Evolutionary conservation across 2,797 vertebrate species (phyloP).

Genomic region (Champsocephalus esox): DNA sequence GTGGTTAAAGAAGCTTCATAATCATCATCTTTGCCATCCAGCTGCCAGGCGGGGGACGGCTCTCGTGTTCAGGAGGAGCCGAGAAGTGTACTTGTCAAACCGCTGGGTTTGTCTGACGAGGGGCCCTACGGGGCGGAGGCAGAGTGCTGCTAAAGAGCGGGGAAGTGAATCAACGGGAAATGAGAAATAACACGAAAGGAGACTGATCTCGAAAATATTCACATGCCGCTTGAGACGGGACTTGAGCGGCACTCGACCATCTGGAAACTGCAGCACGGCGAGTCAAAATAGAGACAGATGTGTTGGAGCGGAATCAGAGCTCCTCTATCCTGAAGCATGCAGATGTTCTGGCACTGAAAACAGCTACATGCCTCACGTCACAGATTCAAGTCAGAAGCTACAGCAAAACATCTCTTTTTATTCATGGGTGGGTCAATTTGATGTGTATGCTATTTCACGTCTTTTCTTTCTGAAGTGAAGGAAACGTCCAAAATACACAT

Average conservation of each 20-base stretch:
- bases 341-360: conserved; percentile 1
- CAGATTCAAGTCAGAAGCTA: background rate
- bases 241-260: conserved; percentile 39
- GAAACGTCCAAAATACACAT: too few relatives aligned
- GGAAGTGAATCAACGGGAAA: conserved; percentile 50
- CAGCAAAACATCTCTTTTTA: too few relatives aligned
- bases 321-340: background rate
- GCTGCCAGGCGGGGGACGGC: conserved; percentile 49
- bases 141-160: conserved; percentile 22
- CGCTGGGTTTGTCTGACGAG: conserved; percentile 50
- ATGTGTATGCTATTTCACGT: too few relatives aligned
- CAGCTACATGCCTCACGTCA: background rate
- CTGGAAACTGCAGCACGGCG: conserved; percentile 44
- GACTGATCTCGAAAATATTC: conserved; percentile 18
- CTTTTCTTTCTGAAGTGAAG: too few relatives aligned
- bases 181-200: conserved; percentile 29
- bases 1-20: conserved; percentile 77
- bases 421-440: too few relatives aligned
- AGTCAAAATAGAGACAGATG: conserved; percentile 27
- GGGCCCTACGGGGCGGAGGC: conserved; percentile 28
- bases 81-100: conserved; percentile 62
- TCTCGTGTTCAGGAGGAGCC: conserved; percentile 63
- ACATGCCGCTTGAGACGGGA: conserved; percentile 2
- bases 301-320: conserved; percentile 34
- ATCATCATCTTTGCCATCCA: conserved; percentile 67